Evolutionary conservation across 2,797 vertebrate species (phyloP).

Genomic region (Gallinago nigripennis): DNA sequence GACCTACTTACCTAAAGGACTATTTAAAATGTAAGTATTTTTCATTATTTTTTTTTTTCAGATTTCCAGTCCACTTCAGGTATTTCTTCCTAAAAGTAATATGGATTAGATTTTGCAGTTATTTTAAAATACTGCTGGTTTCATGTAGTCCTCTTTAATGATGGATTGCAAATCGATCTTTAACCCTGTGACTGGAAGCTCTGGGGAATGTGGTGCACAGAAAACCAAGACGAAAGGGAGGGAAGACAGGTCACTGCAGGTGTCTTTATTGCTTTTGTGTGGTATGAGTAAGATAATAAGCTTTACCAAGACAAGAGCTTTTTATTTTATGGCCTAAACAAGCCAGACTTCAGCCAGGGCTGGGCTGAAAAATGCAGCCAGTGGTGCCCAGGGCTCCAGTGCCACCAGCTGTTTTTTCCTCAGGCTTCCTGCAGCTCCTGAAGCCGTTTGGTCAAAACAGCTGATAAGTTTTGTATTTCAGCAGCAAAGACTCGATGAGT

Average conservation of each 20-base stretch:
- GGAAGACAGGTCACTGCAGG: neutral
- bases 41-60: neutral
- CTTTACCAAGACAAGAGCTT: neutral
- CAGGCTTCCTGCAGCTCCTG: neutral
- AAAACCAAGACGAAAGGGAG: neutral
- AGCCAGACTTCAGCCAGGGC: neutral
- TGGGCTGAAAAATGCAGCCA: neutral
- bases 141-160: neutral
- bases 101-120: neutral
- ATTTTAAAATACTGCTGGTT: neutral
- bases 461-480: neutral
- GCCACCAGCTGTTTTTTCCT: neutral
- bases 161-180: neutral
- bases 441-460: neutral
- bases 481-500: rapidly evolving
- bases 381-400: neutral
- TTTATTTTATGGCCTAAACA: neutral
- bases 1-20: neutral
- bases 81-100: neutral
- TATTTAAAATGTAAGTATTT: neutral
- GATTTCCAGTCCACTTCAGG: neutral
- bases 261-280: neutral
- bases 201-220: neutral
- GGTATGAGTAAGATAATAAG: neutral
- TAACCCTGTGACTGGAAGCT: neutral